phyloP scores from a whole-genome alignment of 2,797 vertebrate genomes.

The Rhinichthys osculus region DNA sequence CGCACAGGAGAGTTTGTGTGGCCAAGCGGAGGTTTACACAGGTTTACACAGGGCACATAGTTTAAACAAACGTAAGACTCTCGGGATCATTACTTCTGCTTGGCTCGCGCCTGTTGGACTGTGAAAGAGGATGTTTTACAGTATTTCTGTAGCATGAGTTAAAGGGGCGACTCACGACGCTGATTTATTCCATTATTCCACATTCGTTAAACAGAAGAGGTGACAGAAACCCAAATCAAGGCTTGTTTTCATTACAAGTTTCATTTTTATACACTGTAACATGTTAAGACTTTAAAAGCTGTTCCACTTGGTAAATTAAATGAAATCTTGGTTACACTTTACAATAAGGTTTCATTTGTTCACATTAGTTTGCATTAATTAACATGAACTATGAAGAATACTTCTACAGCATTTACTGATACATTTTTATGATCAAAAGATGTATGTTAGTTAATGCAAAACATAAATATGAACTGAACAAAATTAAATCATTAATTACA shows the following conservation, averaged over 20 bases:
- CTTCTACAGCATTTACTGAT: neutral
- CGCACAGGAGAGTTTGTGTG: slow-evolving; percentile 55
- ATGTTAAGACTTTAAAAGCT: slow-evolving; percentile 77
- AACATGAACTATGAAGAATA: neutral
- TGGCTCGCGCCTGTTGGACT: slow-evolving; percentile 48
- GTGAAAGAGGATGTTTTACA: slow-evolving; percentile 60
- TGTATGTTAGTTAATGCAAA: neutral
- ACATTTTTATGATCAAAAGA: neutral
- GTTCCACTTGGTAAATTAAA: slow-evolving; percentile 80
- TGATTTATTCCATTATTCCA: slow-evolving; percentile 77
- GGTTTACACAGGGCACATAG: slow-evolving; percentile 53
- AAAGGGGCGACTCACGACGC: slow-evolving; percentile 43
- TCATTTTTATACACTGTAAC: slow-evolving; percentile 59
- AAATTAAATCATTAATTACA: too few species aligned
- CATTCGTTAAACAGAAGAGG: slow-evolving; percentile 77
- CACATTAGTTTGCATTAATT: neutral
- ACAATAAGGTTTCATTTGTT: neutral
- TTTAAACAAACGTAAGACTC: slow-evolving; percentile 62
- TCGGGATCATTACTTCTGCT: slow-evolving; percentile 60
- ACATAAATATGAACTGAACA: too few species aligned
- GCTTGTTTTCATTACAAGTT: slow-evolving; percentile 86
- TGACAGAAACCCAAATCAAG: slow-evolving; percentile 73
- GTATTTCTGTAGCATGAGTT: slow-evolving; percentile 57
- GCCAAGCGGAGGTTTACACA: slow-evolving; percentile 53
- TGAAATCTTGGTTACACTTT: slow-evolving; percentile 2